Evolutionary conservation across 2,797 vertebrate genomes (phyloP).

Genomic region (Galago senegalensis): DNA sequence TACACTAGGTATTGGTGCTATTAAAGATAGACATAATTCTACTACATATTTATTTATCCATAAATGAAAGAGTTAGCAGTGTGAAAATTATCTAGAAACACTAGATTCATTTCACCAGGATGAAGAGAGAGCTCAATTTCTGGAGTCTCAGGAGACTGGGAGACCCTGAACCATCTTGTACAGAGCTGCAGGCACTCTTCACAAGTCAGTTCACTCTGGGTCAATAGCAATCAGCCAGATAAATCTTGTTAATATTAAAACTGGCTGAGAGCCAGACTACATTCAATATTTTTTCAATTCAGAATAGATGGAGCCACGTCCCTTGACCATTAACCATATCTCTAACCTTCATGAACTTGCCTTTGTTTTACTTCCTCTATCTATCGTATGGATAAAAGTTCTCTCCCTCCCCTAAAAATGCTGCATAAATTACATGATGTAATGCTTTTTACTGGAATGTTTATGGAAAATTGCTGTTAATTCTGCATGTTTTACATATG

Average conservation of each 20-base stretch:
- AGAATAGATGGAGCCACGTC: not conserved
- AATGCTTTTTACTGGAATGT: not conserved
- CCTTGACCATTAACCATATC: not conserved
- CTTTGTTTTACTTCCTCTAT: not conserved
- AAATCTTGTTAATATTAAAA: conserved; percentile 15
- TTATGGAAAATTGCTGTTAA: not conserved
- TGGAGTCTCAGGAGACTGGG: too few species aligned
- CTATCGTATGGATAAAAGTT: not conserved
- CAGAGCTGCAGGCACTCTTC: not conserved
- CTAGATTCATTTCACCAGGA: not conserved
- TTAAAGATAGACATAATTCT: not conserved
- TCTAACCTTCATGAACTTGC: not conserved
- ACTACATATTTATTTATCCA: not conserved
- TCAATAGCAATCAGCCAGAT: not conserved
- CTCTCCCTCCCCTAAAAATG: not conserved
- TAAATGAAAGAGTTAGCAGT: not conserved
- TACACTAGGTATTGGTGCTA: not conserved
- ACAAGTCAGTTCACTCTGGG: not conserved
- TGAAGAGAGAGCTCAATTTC: not conserved
- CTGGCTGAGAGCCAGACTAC: not conserved
- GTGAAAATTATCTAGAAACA: not conserved
- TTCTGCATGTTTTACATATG: conserved; percentile 52
- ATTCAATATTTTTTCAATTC: not conserved
- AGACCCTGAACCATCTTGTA: not conserved
- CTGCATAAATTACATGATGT: not conserved